Evolutionary conservation across 2,797 vertebrate species (phyloP), one percentile per base, ranked within the genome.

Genomic region (Meriones psammophilus): DNA sequence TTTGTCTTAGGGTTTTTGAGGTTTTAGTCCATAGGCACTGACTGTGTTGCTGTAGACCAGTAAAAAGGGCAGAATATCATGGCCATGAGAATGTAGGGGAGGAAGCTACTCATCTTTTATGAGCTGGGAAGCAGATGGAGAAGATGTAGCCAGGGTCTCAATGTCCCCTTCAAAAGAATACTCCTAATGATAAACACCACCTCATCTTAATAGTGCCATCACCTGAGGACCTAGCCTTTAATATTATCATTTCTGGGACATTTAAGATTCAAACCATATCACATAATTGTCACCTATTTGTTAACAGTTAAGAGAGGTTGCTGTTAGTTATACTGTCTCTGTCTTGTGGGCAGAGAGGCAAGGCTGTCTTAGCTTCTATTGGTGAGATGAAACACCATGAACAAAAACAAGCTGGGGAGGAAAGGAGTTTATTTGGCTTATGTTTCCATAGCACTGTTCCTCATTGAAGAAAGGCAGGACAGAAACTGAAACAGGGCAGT

Each of bases 271-370:
- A 88, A 81, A 64, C 66, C 13, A 17, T 54, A 30, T 62, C 14
- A 68, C 18, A 87, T 78, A 69, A 84, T 89, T 73, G 87, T 93
- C 17, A 36, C 15, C 91, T 91, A 83, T 77, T 92, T 88, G 46
- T 88, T 30, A 92, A 33, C 4, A 50, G 24, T 46, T 46, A 69
- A 5, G 73, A 12, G 42, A 79, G 42, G 17, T 26, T 89, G 26
- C 36, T 92, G 10, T 71, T 73, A 6, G 10, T 71, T 73, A 6
- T 5, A 94, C 30, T 91, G 39, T 71, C 71, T 46, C 60, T 79
- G 3, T 88, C 95, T 96, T 94, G 46, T 24, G 86, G 36, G 24
- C 39, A 74, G n/a, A 54, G 60, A 95, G 88, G 64, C n/a, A 85
- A 94, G 46, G 39, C 39, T 76, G 39, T 46, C 2, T 1, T 42